These are phyloP conservation scores for Rhagium mordax DNA, from an alignment of 2,888 invertebrate genomes.

Conservation along the genomic window DNA sequence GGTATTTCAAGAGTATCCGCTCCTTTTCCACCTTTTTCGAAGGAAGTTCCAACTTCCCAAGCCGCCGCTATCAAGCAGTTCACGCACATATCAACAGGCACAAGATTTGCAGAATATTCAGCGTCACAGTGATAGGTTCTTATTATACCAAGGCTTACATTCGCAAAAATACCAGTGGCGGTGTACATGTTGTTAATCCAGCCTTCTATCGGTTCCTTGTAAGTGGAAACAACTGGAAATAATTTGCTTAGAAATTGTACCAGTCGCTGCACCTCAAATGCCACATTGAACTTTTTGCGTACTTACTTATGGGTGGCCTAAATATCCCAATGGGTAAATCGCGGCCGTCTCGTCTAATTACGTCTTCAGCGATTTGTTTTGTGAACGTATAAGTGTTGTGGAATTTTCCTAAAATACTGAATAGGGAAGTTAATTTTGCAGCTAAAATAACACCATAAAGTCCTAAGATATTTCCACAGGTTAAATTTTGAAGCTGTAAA, in stretches of 20 bases:
- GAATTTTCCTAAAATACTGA: too few relatives aligned
- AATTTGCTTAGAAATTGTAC: too few relatives aligned
- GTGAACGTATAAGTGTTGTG: conserved; percentile 95
- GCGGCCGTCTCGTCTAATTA: conserved; percentile 77
- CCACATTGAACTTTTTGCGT: too few relatives aligned
- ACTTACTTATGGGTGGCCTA: conserved; percentile 87
- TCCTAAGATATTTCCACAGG: too few relatives aligned
- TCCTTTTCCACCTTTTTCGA: conserved; percentile 34
- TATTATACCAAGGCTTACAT: conserved; percentile 84
- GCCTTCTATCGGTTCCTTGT: conserved; percentile 82
- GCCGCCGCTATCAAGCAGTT: conserved; percentile 87
- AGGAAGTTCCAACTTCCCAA: conserved; percentile 74
- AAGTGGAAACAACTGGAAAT: conserved; percentile 75
- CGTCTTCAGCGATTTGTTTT: conserved; percentile 89
- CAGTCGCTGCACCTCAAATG: too few relatives aligned
- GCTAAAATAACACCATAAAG: too few relatives aligned
- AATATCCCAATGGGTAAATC: conserved; percentile 89
- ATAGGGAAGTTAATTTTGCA: too few relatives aligned
- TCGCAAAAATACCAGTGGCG: conserved; percentile 83
- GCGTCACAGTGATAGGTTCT: conserved; percentile 82
- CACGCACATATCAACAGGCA: conserved; percentile 84
- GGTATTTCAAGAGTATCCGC: conserved; percentile 71
- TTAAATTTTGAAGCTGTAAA: too few relatives aligned
- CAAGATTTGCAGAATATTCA: conserved; percentile 81
- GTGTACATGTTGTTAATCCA: conserved; percentile 96